Evolutionary conservation across 2,888 invertebrate species (phyloP).

Genomic region (Sesia apiformis): DNA sequence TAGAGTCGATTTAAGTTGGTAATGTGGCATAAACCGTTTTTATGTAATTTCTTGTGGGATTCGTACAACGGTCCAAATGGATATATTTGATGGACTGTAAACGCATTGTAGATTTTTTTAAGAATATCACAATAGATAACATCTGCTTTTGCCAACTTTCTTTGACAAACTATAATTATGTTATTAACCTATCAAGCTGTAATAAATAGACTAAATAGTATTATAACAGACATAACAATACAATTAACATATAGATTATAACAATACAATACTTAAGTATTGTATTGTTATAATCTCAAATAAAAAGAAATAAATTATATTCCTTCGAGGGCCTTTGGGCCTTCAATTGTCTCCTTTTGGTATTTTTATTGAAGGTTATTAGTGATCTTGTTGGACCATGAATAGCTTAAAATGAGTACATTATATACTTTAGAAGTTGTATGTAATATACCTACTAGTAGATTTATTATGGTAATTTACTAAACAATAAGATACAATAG

Average conservation of each 20-base stretch:
- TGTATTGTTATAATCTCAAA: not conserved
- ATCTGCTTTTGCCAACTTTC: not conserved
- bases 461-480: no score
- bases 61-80: constrained; percentile 27
- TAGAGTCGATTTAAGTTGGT: constrained; percentile 61
- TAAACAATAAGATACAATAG: no score
- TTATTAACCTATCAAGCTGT: no score
- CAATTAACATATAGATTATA: not conserved
- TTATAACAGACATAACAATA: constrained; percentile 6
- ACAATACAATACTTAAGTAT: not conserved
- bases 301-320: no score
- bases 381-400: no score
- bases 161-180: not conserved
- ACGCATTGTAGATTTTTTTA: not conserved
- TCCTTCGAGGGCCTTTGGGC: no score
- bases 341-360: no score
- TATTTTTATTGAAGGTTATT: no score
- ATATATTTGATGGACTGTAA: constrained; percentile 46
- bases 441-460: no score
- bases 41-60: constrained; percentile 49
- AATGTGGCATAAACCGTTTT: constrained; percentile 56
- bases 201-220: not conserved
- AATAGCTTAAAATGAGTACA: no score
- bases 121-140: not conserved
- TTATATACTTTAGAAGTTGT: no score